Percentiles rank a stretch among this genome's conserved stretches.
Evolutionary conservation across 2,888 invertebrate species (phyloP).

Genomic region (Latheticus oryzae): DNA sequence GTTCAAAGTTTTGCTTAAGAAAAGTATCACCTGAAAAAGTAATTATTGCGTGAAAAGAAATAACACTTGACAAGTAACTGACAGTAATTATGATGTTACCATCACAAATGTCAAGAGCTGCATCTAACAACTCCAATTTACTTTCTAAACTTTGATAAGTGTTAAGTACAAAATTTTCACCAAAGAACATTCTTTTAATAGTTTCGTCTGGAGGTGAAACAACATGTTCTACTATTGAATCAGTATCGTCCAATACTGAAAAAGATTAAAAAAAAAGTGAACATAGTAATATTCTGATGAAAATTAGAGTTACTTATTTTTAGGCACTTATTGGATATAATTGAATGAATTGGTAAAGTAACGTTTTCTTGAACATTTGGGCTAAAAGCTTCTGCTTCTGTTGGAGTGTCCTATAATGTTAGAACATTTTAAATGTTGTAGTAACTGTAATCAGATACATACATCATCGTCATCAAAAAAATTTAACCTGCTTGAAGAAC

Average conservation of each 20-base stretch:
- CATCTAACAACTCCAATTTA: slow-evolving; percentile 79
- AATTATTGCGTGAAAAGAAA: slow-evolving; percentile 22
- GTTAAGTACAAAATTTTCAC: slow-evolving; percentile 67
- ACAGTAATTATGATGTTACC: slow-evolving; percentile 82
- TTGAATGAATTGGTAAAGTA: slow-evolving; percentile 56
- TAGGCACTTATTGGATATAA: slow-evolving; percentile 55
- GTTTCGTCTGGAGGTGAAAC: slow-evolving; percentile 65
- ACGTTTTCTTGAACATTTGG: slow-evolving; percentile 52
- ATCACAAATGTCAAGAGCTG: slow-evolving; percentile 77
- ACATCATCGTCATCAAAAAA: slow-evolving; percentile 81
- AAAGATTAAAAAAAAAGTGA: slow-evolving; percentile 40
- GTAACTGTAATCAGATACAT: slow-evolving; percentile 6
- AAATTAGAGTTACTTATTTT: slow-evolving; percentile 43
- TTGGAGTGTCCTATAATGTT: slow-evolving; percentile 7
- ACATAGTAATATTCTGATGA: slow-evolving; percentile 16
- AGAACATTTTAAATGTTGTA: background rate
- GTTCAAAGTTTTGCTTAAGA: slow-evolving; percentile 80
- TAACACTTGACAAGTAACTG: slow-evolving; percentile 43
- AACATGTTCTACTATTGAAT: slow-evolving; percentile 47
- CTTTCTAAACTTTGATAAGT: slow-evolving; percentile 68
- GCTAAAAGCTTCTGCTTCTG: slow-evolving; percentile 49
- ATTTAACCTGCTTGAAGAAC: slow-evolving; percentile 19
- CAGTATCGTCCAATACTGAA: slow-evolving; percentile 66
- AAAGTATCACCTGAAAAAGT: slow-evolving; percentile 78
- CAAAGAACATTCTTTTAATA: slow-evolving; percentile 67